Base-by-base conservation (phyloP, 2,113 vertebrate species). In the Lipotes vexillifer region DNA sequence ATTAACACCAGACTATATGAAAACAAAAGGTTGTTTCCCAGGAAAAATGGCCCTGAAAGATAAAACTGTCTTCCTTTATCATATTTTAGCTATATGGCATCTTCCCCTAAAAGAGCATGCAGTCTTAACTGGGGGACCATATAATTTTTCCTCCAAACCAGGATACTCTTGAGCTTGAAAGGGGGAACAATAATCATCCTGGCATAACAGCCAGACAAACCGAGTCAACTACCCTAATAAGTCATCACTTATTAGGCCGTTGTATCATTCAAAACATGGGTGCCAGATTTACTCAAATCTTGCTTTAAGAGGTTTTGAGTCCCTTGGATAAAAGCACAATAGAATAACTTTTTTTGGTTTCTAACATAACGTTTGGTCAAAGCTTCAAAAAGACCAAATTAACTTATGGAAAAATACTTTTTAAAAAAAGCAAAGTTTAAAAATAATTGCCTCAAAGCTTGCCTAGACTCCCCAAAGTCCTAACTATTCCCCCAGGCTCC, bases 361-460 rank as follows among this genome's bases (percentile, higher is more conserved):
- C 59, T 86, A 74, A 94, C 18, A 36, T 66, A 77, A 87, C 23
- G 80, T 66, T 84, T 61, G 23, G 31, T 85, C 87, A 93, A 86
- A 91, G 13, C 17, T 72, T 88, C 25, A 61, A 69, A 93, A 75
- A 86, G 21, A 77, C 9, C 46, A 65, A 83, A 82, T 41, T 44
- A 71, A 59, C 38, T 46, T 82, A 66, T 2, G 44, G 27, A 66
- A 89, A 89, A 77, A 89, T 36, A 89, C 57, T 89, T 65, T 91
- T 25, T 13, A 25, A 81, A 91, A 91, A 96, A 89, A 63, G 4
- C 5, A 77, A 57, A 86, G 38, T 57, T 90, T 83, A 88, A 88
- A 88, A 86, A 75, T 85, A 74, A 81, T 69, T 96, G 38, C 25
- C 83, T 91, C 75, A 68, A 88, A 94, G 29, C 29, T n/a, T 95